Conservation (phyloP, 92 coral and sea anemone genomes). For the Siderastrea radians region DNA sequence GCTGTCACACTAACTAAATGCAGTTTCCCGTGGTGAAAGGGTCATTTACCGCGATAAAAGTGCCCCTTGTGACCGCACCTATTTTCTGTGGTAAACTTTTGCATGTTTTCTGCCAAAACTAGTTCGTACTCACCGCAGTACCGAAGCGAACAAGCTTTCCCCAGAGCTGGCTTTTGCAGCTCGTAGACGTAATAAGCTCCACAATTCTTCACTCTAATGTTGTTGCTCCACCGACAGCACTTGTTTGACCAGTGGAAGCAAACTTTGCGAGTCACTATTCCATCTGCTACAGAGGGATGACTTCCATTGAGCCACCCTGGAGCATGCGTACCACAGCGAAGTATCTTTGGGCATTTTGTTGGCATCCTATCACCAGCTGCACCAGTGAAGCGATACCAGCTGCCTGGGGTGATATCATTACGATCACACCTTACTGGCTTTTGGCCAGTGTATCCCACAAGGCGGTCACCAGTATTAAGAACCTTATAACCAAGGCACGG, state of each 20-base stretch:
- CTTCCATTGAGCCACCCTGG: slow-evolving; percentile 3
- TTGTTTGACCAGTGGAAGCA: slow-evolving; percentile 12
- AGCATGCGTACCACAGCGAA: slow-evolving; percentile 24
- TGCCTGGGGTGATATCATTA: not conserved
- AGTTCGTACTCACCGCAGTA: not conserved
- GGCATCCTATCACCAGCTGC: slow-evolving; percentile 4
- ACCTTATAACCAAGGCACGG: not conserved
- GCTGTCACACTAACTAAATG: too few species aligned
- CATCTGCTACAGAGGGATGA: not conserved
- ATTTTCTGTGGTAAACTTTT: not conserved
- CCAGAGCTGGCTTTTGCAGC: not conserved
- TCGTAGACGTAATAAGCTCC: slow-evolving; percentile 13
- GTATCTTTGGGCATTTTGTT: not conserved
- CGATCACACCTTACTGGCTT: not conserved
- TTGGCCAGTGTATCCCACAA: not conserved
- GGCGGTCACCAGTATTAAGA: not conserved
- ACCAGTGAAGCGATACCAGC: slow-evolving; percentile 28
- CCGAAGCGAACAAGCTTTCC: not conserved
- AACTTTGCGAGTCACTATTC: not conserved
- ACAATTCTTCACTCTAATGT: slow-evolving; percentile 10
- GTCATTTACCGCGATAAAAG: not conserved
- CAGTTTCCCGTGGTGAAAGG: too few species aligned
- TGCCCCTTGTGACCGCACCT: too few species aligned
- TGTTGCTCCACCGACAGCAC: slow-evolving; percentile 7
- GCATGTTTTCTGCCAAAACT: not conserved